phyloP scores from a whole-genome alignment of 2,888 invertebrate species.

The Falcaria lacertinaria region DNA sequence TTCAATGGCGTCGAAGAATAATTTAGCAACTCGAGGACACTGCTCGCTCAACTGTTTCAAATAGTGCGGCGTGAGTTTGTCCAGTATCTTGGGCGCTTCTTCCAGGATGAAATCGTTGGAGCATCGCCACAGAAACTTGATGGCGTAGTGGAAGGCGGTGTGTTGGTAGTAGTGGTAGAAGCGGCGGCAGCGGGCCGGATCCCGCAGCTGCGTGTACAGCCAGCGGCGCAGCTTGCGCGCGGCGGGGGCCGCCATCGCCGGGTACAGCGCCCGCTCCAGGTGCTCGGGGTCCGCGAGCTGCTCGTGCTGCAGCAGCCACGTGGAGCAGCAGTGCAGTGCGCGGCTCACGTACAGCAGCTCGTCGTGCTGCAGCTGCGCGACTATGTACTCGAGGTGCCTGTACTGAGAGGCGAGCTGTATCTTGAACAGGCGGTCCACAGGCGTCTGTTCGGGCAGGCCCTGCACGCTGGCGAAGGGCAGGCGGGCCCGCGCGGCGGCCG shows the following conservation, averaged over 20 bases:
- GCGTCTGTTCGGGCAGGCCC: conserved; percentile 29
- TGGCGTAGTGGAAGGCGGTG: conserved; percentile 28
- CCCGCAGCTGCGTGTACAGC: conserved; percentile 7
- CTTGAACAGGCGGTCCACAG: conserved; percentile 50
- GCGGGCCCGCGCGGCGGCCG: conserved; percentile 17
- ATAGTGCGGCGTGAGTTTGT: conserved; percentile 36
- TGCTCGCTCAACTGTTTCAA: conserved; percentile 46
- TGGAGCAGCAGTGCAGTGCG: conserved; percentile 47
- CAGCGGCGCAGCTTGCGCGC: conserved; percentile 21
- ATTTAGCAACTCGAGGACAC: conserved; percentile 33
- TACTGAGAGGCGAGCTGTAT: conserved; percentile 50
- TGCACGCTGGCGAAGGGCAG: conserved; percentile 15
- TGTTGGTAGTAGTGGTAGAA: conserved; percentile 47
- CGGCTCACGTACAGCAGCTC: conserved; percentile 57
- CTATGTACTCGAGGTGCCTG: conserved; percentile 41
- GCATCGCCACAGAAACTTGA: conserved; percentile 45
- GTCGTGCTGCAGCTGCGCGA: conserved; percentile 43
- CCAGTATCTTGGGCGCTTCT: conserved; percentile 30
- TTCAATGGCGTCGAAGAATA: conserved; percentile 40
- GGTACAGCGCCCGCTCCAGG: conserved; percentile 46
- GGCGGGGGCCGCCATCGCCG: conserved; percentile 50
- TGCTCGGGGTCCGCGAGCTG: conserved; percentile 46
- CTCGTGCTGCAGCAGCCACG: conserved; percentile 44
- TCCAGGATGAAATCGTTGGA: conserved; percentile 31
- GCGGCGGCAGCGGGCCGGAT: conserved; percentile 32